These are phyloP conservation scores for Agrilus cyanescens DNA, from an alignment of 2,888 invertebrate species.

Conservation along the genomic window DNA sequence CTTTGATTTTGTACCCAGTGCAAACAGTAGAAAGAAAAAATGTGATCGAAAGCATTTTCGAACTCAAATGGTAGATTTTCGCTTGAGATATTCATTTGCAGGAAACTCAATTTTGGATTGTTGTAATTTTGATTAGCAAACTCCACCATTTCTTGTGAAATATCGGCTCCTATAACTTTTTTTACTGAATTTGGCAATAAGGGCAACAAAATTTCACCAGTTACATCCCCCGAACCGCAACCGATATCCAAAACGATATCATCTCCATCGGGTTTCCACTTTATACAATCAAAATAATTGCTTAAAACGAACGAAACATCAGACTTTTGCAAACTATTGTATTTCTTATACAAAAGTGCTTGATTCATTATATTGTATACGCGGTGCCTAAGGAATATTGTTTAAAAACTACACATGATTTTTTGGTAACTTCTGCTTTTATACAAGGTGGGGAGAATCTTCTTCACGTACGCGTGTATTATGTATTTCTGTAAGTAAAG, in stretches of 20 bases:
- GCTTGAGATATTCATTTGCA: conserved; percentile 46
- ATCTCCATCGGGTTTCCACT: conserved; percentile 34
- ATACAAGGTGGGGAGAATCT: conserved; percentile 15
- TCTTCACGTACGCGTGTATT: background rate
- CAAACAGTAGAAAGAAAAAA: conserved; percentile 65
- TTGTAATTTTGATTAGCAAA: conserved; percentile 47
- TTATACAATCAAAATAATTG: conserved; percentile 46
- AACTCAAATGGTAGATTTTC: conserved; percentile 38
- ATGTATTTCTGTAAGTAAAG: too few relatives aligned
- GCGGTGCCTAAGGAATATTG: too few relatives aligned
- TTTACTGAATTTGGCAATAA: conserved; percentile 44
- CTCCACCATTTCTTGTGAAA: conserved; percentile 58
- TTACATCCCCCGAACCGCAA: conserved; percentile 61
- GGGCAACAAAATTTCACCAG: conserved; percentile 50
- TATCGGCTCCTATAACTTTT: conserved; percentile 51
- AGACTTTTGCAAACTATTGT: conserved; percentile 54
- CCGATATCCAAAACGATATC: conserved; percentile 58
- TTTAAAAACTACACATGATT: conserved; percentile 9
- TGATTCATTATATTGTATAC: conserved; percentile 39
- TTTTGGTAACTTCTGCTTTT: conserved; percentile 15
- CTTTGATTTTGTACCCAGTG: conserved; percentile 68
- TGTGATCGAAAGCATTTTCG: conserved; percentile 48
- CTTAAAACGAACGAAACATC: conserved; percentile 53
- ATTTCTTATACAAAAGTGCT: conserved; percentile 55
- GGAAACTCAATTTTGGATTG: conserved; percentile 38